Evolutionary conservation across 2,888 invertebrate genomes (phyloP), one percentile per base, ranked within the genome.

Genomic region (Yponomeuta malinellus): DNA sequence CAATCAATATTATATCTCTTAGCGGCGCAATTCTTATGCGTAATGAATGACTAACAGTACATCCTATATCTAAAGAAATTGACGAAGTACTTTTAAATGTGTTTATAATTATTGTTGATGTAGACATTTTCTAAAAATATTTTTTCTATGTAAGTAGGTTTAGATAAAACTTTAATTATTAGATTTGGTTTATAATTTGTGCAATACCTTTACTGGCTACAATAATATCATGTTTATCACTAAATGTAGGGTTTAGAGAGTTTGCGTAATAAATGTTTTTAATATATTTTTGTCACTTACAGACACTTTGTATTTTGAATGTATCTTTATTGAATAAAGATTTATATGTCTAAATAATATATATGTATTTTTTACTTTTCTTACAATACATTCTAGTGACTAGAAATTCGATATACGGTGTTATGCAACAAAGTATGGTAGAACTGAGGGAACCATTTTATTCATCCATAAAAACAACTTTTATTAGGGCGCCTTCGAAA

Each of bases 251-350:
- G 31, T 65, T 69, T 48, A 23, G 52, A 23, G 52, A 59, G 12
- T 4, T 59, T 59, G 52, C 52, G 23, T 48, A 68, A 68, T 68
- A 68, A 71, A 71, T 67, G 59, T 68, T 72, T 68, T 69, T 59
- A 33, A 37, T 70, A 63, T 72, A 70, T 68, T 72, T 72, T 70
- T 72, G 68, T 70, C 70, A 70, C 68, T 70, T 70, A 70, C 70
- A 70, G 70, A 71, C 70, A 70, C 68, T 71, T 68, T 69, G 71
- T 72, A 68, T 63, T 72, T 68, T 64, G 33, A 68, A 70, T 63
- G 48, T 68, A 68, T 70, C 68, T 66, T 70, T 72, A 68, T 72
- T 66, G 12, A 71, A 69, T 71, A 63, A 70, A 70, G 29, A 48
- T 63, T 70, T 31, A 6, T 63, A 63, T 63, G 23, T 59, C 52